These are phyloP conservation scores for Bicyclus anynana DNA, from an alignment of 1,140 invertebrate species.

Conservation along the genomic window DNA sequence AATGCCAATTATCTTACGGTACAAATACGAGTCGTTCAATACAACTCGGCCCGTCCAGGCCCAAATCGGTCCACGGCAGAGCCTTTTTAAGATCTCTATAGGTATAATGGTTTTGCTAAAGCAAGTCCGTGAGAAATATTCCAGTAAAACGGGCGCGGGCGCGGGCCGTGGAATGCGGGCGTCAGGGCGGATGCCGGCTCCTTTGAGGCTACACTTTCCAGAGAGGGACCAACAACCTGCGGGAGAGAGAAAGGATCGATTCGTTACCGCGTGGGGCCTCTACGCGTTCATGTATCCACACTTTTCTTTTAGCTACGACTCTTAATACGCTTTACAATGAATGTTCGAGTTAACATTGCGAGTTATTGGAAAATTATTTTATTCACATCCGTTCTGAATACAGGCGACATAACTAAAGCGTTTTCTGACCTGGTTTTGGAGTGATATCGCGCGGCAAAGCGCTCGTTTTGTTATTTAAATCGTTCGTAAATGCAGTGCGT, in stretches of 20 bases:
- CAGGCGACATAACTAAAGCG: conserved; percentile 22
- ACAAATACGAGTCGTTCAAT: conserved; percentile 39
- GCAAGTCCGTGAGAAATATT: conserved; percentile 76
- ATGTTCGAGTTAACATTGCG: not conserved
- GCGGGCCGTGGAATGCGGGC: conserved; percentile 67
- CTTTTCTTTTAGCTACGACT: conserved; percentile 13
- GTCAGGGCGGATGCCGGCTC: conserved; percentile 69
- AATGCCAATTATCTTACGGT: conserved; percentile 41
- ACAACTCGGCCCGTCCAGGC: conserved; percentile 34
- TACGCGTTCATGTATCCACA: conserved; percentile 19
- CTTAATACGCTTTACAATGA: not conserved
- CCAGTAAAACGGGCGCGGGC: conserved; percentile 56
- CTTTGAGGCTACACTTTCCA: conserved; percentile 67
- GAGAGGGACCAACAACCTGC: conserved; percentile 62
- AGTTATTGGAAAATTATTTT: conserved; percentile 16
- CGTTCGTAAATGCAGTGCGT: conserved; percentile 26
- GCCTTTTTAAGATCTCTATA: conserved; percentile 46
- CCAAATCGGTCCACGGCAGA: conserved; percentile 45
- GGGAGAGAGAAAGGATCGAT: conserved; percentile 61
- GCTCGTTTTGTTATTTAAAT: conserved; percentile 48
- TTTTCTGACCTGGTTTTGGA: conserved; percentile 46
- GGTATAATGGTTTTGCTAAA: conserved; percentile 68
- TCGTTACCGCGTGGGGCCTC: conserved; percentile 34
- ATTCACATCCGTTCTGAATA: conserved; percentile 35
- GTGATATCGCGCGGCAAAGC: conserved; percentile 46